Evolutionary conservation across 1,140 invertebrate genomes (phyloP).

Genomic region (Hycleus phaleratus): DNA sequence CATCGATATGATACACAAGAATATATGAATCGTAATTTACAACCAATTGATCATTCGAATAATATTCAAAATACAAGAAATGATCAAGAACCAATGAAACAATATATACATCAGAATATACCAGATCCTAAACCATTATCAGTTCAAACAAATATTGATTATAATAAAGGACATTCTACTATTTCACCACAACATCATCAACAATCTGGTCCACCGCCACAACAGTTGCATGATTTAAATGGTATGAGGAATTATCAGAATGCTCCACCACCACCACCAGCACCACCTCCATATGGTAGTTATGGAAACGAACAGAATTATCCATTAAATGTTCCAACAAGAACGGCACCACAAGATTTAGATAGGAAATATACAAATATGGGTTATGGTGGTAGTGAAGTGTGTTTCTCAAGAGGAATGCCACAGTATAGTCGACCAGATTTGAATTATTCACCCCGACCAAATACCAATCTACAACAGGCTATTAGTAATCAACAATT

Average conservation of each 20-base stretch:
- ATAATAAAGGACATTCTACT: not conserved
- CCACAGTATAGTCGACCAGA: constrained; percentile 25
- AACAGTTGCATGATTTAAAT: not conserved
- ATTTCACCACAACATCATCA: constrained; percentile 1
- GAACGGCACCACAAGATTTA: constrained; percentile 1
- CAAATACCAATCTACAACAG: constrained; percentile 17
- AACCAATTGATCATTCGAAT: not conserved
- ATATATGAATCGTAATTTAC: constrained; percentile 11
- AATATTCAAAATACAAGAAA: not conserved
- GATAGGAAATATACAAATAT: constrained; percentile 37
- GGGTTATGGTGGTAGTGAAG: constrained; percentile 32
- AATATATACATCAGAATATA: constrained; percentile 31
- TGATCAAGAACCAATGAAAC: constrained; percentile 9
- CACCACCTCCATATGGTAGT: not conserved
- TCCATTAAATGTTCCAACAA: constrained; percentile 18
- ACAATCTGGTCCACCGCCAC: constrained; percentile 4
- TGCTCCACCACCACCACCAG: not conserved
- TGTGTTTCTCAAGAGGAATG: constrained; percentile 24
- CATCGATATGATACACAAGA: constrained; percentile 13
- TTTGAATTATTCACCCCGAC: constrained; percentile 22
- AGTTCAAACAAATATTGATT: constrained; percentile 5
- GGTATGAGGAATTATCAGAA: not conserved
- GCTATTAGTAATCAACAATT: constrained; percentile 15
- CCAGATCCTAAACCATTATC: constrained; percentile 25
- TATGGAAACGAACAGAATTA: constrained; percentile 13